Conservation (phyloP, 2,113 vertebrate species). For the Corythoichthys intestinalis region DNA sequence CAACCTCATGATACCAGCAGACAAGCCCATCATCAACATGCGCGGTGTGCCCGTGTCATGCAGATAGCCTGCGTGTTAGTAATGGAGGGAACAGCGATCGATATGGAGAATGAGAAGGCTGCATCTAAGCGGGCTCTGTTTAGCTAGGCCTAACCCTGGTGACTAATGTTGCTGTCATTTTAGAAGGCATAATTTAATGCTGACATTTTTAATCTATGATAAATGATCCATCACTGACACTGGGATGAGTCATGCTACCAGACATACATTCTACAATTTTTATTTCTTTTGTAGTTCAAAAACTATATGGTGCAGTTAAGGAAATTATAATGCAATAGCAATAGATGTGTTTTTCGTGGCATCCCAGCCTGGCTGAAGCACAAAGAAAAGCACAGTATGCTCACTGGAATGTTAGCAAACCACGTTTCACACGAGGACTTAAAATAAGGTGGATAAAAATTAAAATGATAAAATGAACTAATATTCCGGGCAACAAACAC, state of each 20-base stretch:
- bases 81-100: constrained; percentile 78
- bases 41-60: constrained; percentile 80
- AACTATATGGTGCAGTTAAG: constrained; percentile 5
- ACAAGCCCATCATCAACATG: constrained; percentile 81
- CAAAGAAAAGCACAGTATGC: background rate
- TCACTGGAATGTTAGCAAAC: background rate
- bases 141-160: constrained; percentile 80
- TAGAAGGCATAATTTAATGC: constrained; percentile 88
- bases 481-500: background rate
- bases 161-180: constrained; percentile 98
- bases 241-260: constrained; percentile 66
- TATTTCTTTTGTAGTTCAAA: constrained; percentile 72
- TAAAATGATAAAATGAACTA: background rate
- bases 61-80: constrained; percentile 79
- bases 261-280: constrained; percentile 84
- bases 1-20: constrained; percentile 52
- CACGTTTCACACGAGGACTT: background rate
- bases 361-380: background rate
- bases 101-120: constrained; percentile 75
- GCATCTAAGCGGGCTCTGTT: constrained; percentile 73
- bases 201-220: constrained; percentile 87
- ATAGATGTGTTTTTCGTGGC: constrained; percentile 15
- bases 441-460: background rate
- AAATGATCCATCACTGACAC: constrained; percentile 82
- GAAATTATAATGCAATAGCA: constrained; percentile 1